Conservation (phyloP, 1,140 invertebrate species). For the Harlomillsia oculata region DNA sequence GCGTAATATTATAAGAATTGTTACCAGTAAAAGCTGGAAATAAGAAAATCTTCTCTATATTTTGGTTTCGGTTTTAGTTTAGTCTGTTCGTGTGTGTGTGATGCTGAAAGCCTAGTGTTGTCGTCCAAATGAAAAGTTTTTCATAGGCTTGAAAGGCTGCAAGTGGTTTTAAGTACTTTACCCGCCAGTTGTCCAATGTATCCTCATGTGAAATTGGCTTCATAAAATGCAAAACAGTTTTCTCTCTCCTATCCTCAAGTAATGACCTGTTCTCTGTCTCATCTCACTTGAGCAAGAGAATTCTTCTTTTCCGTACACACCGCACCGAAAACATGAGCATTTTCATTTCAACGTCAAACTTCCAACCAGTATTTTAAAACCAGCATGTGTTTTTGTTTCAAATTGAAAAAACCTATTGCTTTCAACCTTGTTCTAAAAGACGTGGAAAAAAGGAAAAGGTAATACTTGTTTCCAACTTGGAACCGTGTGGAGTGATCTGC, state of each 20-base stretch:
- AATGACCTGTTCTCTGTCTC: conserved; percentile 24
- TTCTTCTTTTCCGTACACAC: background rate
- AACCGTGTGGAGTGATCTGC: no score
- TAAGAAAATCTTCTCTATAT: no score
- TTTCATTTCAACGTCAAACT: conserved; percentile 8
- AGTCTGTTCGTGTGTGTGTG: no score
- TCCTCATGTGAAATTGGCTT: conserved; percentile 29
- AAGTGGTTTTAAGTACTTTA: conserved; percentile 35
- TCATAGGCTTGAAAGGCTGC: conserved; percentile 19
- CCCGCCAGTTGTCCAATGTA: background rate
- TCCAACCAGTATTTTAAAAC: background rate
- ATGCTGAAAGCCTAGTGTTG: no score
- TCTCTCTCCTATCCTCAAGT: conserved; percentile 15
- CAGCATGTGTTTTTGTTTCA: background rate
- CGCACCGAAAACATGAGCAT: background rate
- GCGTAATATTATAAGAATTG: no score
- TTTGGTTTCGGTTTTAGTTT: no score
- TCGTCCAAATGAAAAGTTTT: no score
- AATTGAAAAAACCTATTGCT: background rate
- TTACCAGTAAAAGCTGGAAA: no score
- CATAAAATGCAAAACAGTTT: conserved; percentile 35
- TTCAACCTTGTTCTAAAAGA: no score
- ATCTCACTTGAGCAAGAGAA: background rate
- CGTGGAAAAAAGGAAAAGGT: no score
- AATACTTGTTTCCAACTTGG: no score